phyloP scores from a whole-genome alignment of 2,113 vertebrate genomes.

The Pithys albifrons region DNA sequence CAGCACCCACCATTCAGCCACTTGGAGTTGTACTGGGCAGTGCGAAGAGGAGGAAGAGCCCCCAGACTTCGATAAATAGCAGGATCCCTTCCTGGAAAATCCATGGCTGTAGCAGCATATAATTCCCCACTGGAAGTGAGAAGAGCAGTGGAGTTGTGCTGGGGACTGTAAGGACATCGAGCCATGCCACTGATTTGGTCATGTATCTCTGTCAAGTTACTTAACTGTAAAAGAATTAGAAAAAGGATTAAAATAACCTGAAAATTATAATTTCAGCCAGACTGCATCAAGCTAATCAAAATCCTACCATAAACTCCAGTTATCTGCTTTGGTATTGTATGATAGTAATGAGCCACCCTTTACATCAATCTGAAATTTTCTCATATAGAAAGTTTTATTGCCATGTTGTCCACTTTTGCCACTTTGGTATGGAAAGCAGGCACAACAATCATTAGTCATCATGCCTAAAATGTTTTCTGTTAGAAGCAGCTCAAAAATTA shows the following conservation, averaged over 20 bases:
- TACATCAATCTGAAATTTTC: neutral
- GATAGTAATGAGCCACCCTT: neutral
- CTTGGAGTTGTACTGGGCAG: constrained; percentile 98
- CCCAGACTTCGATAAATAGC: constrained; percentile 97
- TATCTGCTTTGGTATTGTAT: neutral
- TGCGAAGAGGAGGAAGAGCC: constrained; percentile 89
- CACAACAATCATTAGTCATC: neutral
- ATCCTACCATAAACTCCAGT: neutral
- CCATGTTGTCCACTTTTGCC: neutral
- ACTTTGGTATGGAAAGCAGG: neutral
- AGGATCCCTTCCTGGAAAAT: constrained; percentile 94
- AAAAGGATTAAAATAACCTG: neutral
- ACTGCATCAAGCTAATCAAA: neutral
- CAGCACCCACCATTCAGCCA: constrained; percentile 91
- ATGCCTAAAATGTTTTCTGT: neutral
- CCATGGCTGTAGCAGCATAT: constrained; percentile 96
- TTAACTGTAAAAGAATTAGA: constrained; percentile 77
- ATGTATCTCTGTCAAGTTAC: constrained; percentile 91
- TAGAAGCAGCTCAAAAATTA: neutral
- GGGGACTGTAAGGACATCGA: constrained; percentile 94
- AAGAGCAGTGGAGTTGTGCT: constrained; percentile 97
- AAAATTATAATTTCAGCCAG: neutral
- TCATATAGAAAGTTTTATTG: neutral
- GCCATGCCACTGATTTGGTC: constrained; percentile 99
- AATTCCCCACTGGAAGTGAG: constrained; percentile 93